Evolutionary conservation across 92 coral and sea anemone species (phyloP).

Genomic region (Porites rus): DNA sequence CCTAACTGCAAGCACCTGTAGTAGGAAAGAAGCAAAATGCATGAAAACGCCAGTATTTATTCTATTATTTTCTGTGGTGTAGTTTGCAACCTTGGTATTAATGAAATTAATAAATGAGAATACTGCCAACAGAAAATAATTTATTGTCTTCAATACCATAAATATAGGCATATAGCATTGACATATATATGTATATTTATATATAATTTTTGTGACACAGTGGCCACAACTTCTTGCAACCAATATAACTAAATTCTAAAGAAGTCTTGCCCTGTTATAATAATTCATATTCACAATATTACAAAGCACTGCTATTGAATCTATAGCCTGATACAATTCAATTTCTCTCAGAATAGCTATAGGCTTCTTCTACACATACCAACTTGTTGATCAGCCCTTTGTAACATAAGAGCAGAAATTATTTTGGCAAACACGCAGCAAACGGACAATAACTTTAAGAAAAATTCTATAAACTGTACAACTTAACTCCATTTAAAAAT

Average conservation of each 20-base stretch:
- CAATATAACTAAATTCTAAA: constrained; percentile 18
- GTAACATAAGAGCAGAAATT: not conserved
- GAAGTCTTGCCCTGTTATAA: constrained; percentile 27
- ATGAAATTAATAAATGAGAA: constrained; percentile 35
- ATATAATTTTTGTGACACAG: constrained; percentile 16
- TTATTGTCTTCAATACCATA: constrained; percentile 75
- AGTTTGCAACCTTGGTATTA: constrained; percentile 5
- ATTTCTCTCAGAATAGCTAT: constrained; percentile 11
- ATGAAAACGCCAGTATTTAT: too few species aligned
- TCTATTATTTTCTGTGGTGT: constrained; percentile 17
- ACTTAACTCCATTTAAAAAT: constrained; percentile 34
- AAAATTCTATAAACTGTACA: constrained; percentile 13
- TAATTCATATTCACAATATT: constrained; percentile 31
- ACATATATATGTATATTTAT: constrained; percentile 15
- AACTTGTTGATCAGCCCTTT: constrained; percentile 7
- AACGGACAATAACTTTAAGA: not conserved
- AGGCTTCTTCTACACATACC: constrained; percentile 13
- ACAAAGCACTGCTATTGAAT: constrained; percentile 18
- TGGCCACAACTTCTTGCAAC: constrained; percentile 17
- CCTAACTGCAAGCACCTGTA: not conserved
- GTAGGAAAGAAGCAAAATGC: not conserved
- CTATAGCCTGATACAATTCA: constrained; percentile 42
- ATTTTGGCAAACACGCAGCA: not conserved
- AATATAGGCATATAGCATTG: constrained; percentile 62
- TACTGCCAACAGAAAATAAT: constrained; percentile 71